Base-by-base conservation (phyloP, 2,888 invertebrate genomes). In the Drosophila affinis region DNA sequence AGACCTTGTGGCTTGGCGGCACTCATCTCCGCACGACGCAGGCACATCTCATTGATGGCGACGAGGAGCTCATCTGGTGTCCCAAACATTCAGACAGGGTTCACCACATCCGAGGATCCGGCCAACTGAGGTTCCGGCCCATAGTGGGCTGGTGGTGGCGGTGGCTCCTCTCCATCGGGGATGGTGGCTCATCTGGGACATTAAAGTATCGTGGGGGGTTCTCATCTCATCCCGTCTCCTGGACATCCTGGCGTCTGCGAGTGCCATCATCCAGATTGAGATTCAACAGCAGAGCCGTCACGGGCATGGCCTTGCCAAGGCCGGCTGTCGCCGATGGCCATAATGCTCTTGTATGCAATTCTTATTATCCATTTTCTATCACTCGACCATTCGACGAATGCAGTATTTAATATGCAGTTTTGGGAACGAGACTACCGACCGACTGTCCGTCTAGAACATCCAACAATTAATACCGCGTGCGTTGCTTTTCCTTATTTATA, bases 401-500 rank as follows among this genome's bases (percentile, higher is more conserved):
- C 21, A 52, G 29, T 57, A 24, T 32, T 56, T 18, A 29, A 45
- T 44, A 52, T 52, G 56, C 62, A 71, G 47, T 72, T 72, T 46
- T 29, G 9, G 27, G 39, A n/a, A 4, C 24, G 58, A 14, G 39
- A 39, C 39, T n/a, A 18, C 51, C 51, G 52, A 62, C 54, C 78
- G 70, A 39, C 62, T 75, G 64, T 57, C 62, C 77, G 74, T 75
- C 76, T 87, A 85, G 85, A 87, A 78, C 78, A 79, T 72, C 62
- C 73, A 87, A 75, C 73, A 79, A 78, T 79, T 87, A 87, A 87
- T 84, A 87, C 88, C 85, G 85, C 88, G 88, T 88, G 88, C 87
- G 87, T 87, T 88, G 85, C 89, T 76, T 80, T 85, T 91, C 91
- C 91, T 91, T 91, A 91, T 92, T 92, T 92, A 92, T 92, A 92